These are phyloP conservation scores for Platycnemis pennipes DNA, from an alignment of 2,888 invertebrate genomes.

Conservation along the genomic window DNA sequence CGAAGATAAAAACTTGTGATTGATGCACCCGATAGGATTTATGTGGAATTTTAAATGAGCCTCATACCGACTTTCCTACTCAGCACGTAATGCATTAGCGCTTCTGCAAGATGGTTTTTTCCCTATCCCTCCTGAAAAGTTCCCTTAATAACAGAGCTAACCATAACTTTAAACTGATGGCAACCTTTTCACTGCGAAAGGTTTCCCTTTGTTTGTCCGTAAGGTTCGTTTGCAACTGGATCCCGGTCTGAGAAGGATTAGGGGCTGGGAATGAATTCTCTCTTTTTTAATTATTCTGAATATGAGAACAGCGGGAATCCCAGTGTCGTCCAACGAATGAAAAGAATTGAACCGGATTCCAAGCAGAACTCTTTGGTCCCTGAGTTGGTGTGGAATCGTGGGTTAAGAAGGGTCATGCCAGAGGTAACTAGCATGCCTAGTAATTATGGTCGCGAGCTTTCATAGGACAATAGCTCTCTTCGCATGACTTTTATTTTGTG, in stretches of 20 bases:
- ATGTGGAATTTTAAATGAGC: neutral
- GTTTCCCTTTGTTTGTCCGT: neutral
- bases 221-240: neutral
- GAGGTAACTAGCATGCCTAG: neutral
- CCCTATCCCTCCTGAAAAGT: neutral
- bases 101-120: neutral
- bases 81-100: neutral
- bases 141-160: neutral
- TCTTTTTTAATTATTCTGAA: constrained; percentile 19
- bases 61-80: neutral
- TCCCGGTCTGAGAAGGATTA: neutral
- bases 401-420: neutral
- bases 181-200: neutral
- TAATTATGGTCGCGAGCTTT: neutral
- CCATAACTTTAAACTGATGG: neutral
- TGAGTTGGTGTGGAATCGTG: neutral
- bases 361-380: neutral
- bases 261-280: neutral
- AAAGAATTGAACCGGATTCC: neutral
- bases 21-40: no score
- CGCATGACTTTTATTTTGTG: neutral
- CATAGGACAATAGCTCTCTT: neutral
- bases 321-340: neutral
- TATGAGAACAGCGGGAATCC: neutral
- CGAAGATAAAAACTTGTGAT: no score